Evolutionary conservation across 2,113 vertebrate species (phyloP).

Genomic region (Amphiprion percula): DNA sequence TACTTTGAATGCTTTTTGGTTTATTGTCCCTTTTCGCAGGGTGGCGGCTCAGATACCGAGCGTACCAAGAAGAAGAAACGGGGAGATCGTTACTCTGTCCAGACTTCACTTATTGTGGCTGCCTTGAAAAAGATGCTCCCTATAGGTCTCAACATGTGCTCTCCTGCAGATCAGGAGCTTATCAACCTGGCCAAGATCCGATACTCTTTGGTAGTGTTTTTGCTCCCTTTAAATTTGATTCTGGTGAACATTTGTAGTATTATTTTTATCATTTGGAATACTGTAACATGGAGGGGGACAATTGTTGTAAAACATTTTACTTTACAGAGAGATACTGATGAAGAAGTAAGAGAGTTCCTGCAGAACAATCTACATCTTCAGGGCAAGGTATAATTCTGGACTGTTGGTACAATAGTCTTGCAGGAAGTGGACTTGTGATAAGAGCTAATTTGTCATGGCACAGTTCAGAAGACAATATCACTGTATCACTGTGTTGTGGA

Average conservation of each 20-base stretch:
- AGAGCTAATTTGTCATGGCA: not conserved
- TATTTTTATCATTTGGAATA: not conserved
- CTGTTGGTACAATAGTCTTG: not conserved
- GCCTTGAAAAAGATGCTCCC: conserved; percentile 98
- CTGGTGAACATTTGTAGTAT: not conserved
- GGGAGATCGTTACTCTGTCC: conserved; percentile 93
- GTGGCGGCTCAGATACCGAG: conserved; percentile 92
- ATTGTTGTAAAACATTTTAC: conserved; percentile 4
- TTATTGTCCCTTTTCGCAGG: conserved; percentile 81
- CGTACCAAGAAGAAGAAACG: conserved; percentile 93
- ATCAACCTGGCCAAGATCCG: conserved; percentile 93
- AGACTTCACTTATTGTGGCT: conserved; percentile 96
- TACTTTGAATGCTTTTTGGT: conserved; percentile 65
- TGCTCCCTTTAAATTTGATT: conserved; percentile 10
- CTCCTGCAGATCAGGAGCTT: conserved; percentile 95
- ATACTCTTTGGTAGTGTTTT: conserved; percentile 90
- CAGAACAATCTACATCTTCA: conserved; percentile 94
- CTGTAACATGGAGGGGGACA: not conserved
- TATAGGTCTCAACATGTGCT: conserved; percentile 98
- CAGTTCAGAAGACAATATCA: conserved; percentile 15
- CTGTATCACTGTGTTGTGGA: conserved; percentile 26
- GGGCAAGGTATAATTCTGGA: conserved; percentile 88
- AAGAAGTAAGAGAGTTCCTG: conserved; percentile 94
- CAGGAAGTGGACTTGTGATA: not conserved
- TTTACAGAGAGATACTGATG: conserved; percentile 94